Evolutionary conservation across 2,113 vertebrate species (phyloP).

Genomic region (Plecotus auritus): DNA sequence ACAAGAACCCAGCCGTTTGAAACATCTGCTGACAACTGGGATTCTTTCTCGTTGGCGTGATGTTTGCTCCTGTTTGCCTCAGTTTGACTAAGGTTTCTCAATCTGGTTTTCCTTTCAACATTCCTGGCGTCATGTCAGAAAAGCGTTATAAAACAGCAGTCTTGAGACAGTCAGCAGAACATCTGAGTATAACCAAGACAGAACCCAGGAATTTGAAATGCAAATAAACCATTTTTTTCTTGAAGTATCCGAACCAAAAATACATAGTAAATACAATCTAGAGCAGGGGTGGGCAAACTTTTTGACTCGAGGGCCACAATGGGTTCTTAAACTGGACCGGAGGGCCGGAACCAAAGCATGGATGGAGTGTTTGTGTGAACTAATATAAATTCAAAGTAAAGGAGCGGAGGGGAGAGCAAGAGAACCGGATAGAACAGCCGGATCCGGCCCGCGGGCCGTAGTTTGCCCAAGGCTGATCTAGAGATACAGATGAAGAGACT

Average conservation of each 20-base stretch:
- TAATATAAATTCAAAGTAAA: too few species aligned
- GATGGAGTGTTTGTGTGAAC: too few species aligned
- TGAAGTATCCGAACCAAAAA: constrained; percentile 46
- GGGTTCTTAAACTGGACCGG: too few species aligned
- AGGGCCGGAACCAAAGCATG: too few species aligned
- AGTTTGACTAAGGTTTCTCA: constrained; percentile 61
- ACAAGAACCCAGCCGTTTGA: background rate
- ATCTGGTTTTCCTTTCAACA: constrained; percentile 14
- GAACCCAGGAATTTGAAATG: constrained; percentile 48
- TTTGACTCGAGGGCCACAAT: too few species aligned
- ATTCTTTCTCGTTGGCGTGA: background rate
- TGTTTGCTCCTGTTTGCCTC: background rate
- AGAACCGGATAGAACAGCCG: too few species aligned
- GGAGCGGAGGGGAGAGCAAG: too few species aligned
- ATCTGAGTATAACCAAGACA: constrained; percentile 69
- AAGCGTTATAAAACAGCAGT: constrained; percentile 49
- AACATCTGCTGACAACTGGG: background rate
- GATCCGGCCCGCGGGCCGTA: too few species aligned
- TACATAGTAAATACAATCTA: background rate
- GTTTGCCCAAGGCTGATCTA: too few species aligned
- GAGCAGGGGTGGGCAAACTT: too few species aligned
- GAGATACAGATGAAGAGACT: background rate
- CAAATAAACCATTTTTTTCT: constrained; percentile 61
- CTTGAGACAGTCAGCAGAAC: constrained; percentile 67
- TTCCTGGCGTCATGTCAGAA: constrained; percentile 55